Percentiles rank a stretch among this genome's conserved stretches.
These are phyloP conservation scores for Mylabris sibirica DNA, from an alignment of 2,888 invertebrate genomes.

Conservation along the genomic window DNA sequence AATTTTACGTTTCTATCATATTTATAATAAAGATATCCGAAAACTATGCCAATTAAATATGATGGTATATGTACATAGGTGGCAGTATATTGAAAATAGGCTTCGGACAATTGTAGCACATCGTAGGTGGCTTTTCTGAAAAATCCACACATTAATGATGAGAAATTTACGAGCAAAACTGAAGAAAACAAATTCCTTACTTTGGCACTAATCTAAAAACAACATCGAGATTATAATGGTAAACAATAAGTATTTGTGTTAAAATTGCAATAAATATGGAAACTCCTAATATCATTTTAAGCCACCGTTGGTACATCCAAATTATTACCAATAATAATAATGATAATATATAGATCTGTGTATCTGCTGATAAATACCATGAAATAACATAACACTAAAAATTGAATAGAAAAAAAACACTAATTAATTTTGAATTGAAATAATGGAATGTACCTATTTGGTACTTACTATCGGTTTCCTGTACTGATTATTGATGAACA, in stretches of 20 bases:
- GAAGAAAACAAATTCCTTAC: conserved; percentile 29
- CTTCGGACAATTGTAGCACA: conserved; percentile 39
- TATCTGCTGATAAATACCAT: conserved; percentile 35
- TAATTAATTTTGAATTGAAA: no score
- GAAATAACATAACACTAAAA: conserved; percentile 33
- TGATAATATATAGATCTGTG: conserved; percentile 33
- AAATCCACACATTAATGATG: not conserved
- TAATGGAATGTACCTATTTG: no score
- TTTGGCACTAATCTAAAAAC: conserved; percentile 43
- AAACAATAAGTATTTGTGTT: conserved; percentile 37
- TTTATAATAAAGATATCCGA: conserved; percentile 43
- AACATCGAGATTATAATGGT: conserved; percentile 40
- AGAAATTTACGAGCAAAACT: not conserved
- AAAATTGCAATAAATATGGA: conserved; percentile 34
- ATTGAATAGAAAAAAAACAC: not conserved
- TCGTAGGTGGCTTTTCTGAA: conserved; percentile 37
- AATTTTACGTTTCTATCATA: not conserved
- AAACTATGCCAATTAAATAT: conserved; percentile 44
- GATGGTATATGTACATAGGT: conserved; percentile 46
- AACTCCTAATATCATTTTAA: conserved; percentile 24
- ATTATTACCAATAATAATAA: conserved; percentile 22
- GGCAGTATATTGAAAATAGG: conserved; percentile 44
- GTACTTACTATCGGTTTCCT: conserved; percentile 29
- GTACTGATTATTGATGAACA: conserved; percentile 30
- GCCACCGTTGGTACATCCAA: conserved; percentile 16